Evolutionary conservation across 2,888 invertebrate genomes (phyloP), one percentile per base, ranked within the genome.

Genomic region (Catocala nupta): DNA sequence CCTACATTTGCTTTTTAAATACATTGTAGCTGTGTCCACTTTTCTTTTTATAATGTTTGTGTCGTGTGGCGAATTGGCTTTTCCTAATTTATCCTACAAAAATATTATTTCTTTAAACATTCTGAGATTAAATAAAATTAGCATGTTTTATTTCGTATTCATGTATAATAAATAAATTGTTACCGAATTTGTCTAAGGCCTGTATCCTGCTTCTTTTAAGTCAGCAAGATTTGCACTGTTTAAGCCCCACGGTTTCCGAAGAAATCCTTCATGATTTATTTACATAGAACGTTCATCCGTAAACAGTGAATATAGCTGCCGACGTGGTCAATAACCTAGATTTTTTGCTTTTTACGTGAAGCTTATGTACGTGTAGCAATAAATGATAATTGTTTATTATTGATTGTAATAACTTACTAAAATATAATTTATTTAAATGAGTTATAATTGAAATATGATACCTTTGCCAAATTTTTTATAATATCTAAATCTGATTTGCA

Each of bases 91-190:
- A 33, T 85, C 83, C 77, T 70, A 78, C 76, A 69, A 81, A 83
- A 85, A 85, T 79, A 1, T 79, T 82, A 80, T 84, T 85, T 84
- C 81, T 74, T 78, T 75, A 68, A 79, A 76, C 76, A 80, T 84
- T 84, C 77, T 75, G 73, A 77, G 73, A 78, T 73, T n/a, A 81
- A 87, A 85, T 86, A 83, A 81, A 11, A 9, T 45, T 45, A 45
- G 36, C 36, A 84, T 84, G 82, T 85, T 84, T 85, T 84, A 85
- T 83, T 86, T 82, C 72, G 81, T 77, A 84, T 86, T 85, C 81
- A 84, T 84, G 84, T 85, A 87, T 86, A 81, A 82, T 77, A 84
- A 86, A 83, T 73, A 81, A 84, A 78, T 81, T 83, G 83, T 87
- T 85, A 81, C 78, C 79, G 76, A 81, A 85, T 84, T 88, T 83